These are phyloP conservation scores for Oikopleura vanhoeffeni DNA, from an alignment of 23 tunicate genomes.

Conservation along the genomic window DNA sequence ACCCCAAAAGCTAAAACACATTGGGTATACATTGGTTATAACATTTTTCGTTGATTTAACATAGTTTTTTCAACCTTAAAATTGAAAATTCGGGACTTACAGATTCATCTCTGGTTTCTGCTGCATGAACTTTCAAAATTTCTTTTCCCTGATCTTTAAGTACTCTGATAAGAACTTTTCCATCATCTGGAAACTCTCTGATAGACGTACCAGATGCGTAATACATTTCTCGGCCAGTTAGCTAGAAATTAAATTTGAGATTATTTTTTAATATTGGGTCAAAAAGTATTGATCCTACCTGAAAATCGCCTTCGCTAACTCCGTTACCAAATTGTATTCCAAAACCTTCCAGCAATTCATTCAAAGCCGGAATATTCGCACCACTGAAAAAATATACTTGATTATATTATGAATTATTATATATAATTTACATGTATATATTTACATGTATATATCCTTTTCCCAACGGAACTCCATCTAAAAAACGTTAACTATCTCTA, in stretches of 20 bases:
- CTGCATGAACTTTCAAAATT: slow-evolving; percentile 15
- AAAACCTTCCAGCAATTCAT: slow-evolving; percentile 38
- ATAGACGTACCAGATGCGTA: slow-evolving; percentile 70
- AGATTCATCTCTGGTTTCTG: not conserved
- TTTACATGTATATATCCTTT: no score
- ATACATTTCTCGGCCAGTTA: slow-evolving; percentile 45
- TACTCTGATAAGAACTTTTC: not conserved
- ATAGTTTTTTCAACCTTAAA: not conserved
- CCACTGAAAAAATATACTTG: slow-evolving; percentile 19
- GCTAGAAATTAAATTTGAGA: no score
- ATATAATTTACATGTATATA: no score
- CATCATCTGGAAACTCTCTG: slow-evolving; percentile 55
- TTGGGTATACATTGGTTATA: no score
- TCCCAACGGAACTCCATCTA: no score
- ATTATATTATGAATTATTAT: no score
- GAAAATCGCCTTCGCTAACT: slow-evolving; percentile 57
- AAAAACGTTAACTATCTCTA: no score
- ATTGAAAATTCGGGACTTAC: slow-evolving; percentile 19
- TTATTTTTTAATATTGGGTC: no score
- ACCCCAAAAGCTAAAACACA: no score
- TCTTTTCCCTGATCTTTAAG: slow-evolving; percentile 41
- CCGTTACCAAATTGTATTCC: slow-evolving; percentile 42
- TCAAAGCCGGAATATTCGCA: slow-evolving; percentile 69
- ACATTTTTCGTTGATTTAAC: no score
- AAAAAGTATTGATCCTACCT: no score